These are phyloP conservation scores for Brachynemurus nebulosus DNA, from an alignment of 2,888 invertebrate species.

Conservation along the genomic window DNA sequence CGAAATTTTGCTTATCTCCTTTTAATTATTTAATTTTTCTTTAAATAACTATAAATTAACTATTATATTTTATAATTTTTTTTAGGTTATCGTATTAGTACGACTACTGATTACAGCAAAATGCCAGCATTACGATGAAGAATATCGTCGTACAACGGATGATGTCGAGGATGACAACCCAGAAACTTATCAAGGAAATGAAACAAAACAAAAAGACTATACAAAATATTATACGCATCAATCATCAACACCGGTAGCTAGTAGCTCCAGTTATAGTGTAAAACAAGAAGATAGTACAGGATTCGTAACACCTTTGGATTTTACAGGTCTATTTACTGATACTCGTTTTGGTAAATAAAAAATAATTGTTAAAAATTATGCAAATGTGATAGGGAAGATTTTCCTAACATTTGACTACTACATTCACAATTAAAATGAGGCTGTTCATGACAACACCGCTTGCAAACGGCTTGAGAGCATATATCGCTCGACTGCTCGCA, in stretches of 20 bases:
- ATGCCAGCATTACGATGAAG: slow-evolving; percentile 23
- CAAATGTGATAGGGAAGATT: neutral
- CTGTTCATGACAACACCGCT: too few relatives aligned
- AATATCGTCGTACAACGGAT: slow-evolving; percentile 15
- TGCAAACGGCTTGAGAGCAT: too few relatives aligned
- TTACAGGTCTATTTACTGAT: slow-evolving; percentile 37
- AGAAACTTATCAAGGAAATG: slow-evolving; percentile 20
- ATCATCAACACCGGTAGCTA: slow-evolving; percentile 5
- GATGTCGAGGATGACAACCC: slow-evolving; percentile 22
- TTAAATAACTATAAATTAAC: too few relatives aligned
- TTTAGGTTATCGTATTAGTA: too few relatives aligned
- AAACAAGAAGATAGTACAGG: slow-evolving; percentile 26
- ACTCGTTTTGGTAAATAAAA: slow-evolving; percentile 29
- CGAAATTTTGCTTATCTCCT: too few relatives aligned
- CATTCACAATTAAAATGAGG: too few relatives aligned
- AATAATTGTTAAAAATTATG: neutral
- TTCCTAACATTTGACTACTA: too few relatives aligned
- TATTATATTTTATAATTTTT: too few relatives aligned
- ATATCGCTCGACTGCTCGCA: too few relatives aligned
- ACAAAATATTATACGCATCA: slow-evolving; percentile 27
- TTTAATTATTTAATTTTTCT: too few relatives aligned
- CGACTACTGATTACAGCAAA: too few relatives aligned
- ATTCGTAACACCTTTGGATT: slow-evolving; percentile 41
- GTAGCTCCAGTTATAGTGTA: slow-evolving; percentile 9
- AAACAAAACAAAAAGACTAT: slow-evolving; percentile 25